Conservation (phyloP, 2,797 vertebrate genomes). For the Knipowitschia caucasica region DNA sequence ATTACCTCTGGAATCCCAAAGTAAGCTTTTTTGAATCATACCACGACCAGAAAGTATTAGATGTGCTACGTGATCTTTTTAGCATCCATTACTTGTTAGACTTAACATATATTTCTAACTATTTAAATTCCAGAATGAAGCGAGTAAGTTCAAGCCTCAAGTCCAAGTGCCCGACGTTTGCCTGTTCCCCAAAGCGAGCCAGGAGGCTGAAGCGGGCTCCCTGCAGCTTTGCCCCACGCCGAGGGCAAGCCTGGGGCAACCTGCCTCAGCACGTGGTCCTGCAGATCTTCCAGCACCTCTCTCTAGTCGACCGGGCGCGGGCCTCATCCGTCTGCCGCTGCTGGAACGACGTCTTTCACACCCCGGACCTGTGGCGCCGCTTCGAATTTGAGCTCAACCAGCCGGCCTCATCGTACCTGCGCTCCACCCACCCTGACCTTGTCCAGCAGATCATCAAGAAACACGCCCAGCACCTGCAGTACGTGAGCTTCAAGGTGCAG, state of each 20-base stretch:
- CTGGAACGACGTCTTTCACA: slow-evolving; percentile 89
- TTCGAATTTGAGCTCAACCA: slow-evolving; percentile 92
- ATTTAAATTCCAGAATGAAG: slow-evolving; percentile 76
- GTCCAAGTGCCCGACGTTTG: slow-evolving; percentile 62
- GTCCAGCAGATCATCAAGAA: slow-evolving; percentile 92
- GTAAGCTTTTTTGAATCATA: too few species aligned
- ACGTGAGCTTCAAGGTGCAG: slow-evolving; percentile 88
- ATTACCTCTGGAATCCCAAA: too few species aligned
- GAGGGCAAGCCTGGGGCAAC: slow-evolving; percentile 77
- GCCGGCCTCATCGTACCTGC: slow-evolving; percentile 85
- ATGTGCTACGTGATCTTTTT: too few species aligned
- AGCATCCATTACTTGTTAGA: too few species aligned
- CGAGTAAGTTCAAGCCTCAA: slow-evolving; percentile 64
- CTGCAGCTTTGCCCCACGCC: slow-evolving; percentile 18
- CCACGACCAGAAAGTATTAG: too few species aligned
- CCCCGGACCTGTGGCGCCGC: slow-evolving; percentile 86
- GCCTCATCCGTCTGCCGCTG: slow-evolving; percentile 82
- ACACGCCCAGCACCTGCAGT: slow-evolving; percentile 86
- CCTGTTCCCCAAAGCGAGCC: slow-evolving; percentile 46
- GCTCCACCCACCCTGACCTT: slow-evolving; percentile 88
- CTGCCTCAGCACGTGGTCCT: slow-evolving; percentile 83
- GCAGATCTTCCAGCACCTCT: slow-evolving; percentile 83
- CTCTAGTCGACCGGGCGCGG: slow-evolving; percentile 81
- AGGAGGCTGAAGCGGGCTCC: slow-evolving; percentile 71
- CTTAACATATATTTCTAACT: not conserved